phyloP scores from a whole-genome alignment of 2,797 vertebrate genomes.

The Delichon dasypus region DNA sequence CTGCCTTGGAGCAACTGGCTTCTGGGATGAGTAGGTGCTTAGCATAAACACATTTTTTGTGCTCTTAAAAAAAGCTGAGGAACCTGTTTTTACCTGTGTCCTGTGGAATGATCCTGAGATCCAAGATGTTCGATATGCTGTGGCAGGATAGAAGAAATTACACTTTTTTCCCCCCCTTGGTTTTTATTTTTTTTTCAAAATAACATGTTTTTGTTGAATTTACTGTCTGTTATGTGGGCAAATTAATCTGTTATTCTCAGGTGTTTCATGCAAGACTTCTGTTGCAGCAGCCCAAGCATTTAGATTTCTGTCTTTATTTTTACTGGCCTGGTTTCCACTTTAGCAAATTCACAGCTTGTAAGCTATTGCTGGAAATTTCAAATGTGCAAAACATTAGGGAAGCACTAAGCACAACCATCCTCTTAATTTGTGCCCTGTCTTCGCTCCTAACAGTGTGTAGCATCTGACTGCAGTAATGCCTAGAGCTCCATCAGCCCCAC shows the following conservation, averaged over 20 bases:
- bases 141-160: background rate
- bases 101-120: background rate
- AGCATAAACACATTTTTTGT: background rate
- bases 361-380: slow-evolving; percentile 27
- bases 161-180: background rate
- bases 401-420: background rate
- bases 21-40: background rate
- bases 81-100: background rate
- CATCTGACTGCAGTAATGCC: background rate
- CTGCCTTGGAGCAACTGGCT: background rate
- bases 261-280: slow-evolving; percentile 31
- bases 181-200: background rate
- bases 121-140: slow-evolving; percentile 26
- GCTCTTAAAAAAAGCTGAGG: background rate
- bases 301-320: slow-evolving; percentile 34
- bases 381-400: slow-evolving; percentile 10
- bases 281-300: slow-evolving; percentile 19
- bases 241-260: slow-evolving; percentile 31
- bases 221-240: background rate
- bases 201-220: background rate
- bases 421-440: background rate
- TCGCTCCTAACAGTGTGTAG: background rate
- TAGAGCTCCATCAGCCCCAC: background rate
- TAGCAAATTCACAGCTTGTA: slow-evolving; percentile 54
- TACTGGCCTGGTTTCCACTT: slow-evolving; percentile 33